phyloP scores from a whole-genome alignment of 1,140 invertebrate species.

The Aphelinus atriplicis region DNA sequence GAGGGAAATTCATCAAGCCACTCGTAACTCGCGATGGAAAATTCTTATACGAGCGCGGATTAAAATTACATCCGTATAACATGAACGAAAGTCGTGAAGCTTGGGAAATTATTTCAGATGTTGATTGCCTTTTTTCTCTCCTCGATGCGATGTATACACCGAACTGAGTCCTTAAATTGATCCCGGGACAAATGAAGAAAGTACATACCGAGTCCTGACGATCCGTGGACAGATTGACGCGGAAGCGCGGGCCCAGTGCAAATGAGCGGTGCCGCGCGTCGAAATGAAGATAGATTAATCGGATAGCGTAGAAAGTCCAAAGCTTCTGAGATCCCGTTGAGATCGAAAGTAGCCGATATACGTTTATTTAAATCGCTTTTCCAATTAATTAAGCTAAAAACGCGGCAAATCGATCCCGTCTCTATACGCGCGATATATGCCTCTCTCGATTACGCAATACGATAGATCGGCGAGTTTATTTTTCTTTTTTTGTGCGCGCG shows the following conservation, averaged over 20 bases:
- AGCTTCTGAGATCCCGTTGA: not conserved
- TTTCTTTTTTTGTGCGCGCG: no score
- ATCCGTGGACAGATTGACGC: not conserved
- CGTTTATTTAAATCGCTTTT: not conserved
- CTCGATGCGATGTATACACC: no score
- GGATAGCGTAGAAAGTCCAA: conserved; percentile 22
- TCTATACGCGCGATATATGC: no score
- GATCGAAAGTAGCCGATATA: conserved; percentile 13
- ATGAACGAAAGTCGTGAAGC: not conserved
- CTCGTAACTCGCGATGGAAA: no score
- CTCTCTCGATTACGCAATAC: no score
- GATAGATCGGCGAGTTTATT: no score
- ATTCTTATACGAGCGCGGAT: no score
- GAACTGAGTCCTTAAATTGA: not conserved
- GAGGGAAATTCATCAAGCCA: no score
- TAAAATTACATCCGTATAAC: no score
- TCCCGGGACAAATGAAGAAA: not conserved
- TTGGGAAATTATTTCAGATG: not conserved
- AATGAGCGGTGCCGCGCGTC: not conserved
- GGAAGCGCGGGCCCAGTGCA: not conserved
- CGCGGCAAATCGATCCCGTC: no score
- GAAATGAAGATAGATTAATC: conserved; percentile 11
- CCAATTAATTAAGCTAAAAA: not conserved
- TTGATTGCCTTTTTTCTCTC: no score
- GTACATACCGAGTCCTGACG: not conserved